Base-by-base conservation (phyloP, 2,888 invertebrate species). In the Margaritifera margaritifera region DNA sequence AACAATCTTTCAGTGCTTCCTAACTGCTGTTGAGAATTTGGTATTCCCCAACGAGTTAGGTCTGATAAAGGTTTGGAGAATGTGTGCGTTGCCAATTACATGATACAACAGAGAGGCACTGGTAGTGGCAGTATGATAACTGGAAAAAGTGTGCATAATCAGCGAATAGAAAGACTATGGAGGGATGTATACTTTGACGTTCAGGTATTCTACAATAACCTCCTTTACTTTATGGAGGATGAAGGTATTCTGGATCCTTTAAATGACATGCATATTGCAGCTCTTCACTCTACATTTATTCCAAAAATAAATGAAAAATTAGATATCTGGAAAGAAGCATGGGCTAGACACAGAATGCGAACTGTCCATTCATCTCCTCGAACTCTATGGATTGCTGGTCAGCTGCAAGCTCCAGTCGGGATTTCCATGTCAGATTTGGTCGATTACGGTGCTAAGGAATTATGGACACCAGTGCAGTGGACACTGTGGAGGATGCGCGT, bases 191-290 rank as follows among this genome's bases (percentile, higher is more conserved):
- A 64, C 68, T 55, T 59, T 50, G 75, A 73, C 6, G 73, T 75
- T 19, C 53, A 74, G 6, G 20, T 54, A 51, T 72, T 62, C 55
- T 77, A 68, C 50, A 68, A 71, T 54, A 25, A 62, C 24, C 31
- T 75, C n/a, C 73, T 77, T 62, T 64, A 72, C 63, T 70, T 58
- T 62, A 73, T 75, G 70, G 75, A 75, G 42, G 70, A 75, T 60
- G 42, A 65, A n/a, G 64, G 60, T 18, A 62, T 74, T 20, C 57
- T 78, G 19, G 68, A 75, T 58, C 1, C 42, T 42, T 42, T 42
- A 42, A 42, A 42, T 42, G 42, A 11, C 42, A 42, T 42, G 11
- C 42, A 42, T 42, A 42, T 42, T 42, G 42, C 42, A 42, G 42
- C 42, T 42, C 42, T 11, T 42, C 42, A 42, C 1, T 11, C 11